Percentiles rank a stretch among this genome's conserved stretches.
Evolutionary conservation across 1,140 invertebrate genomes (phyloP).

Genomic region (Gyrodactylus bullatarudis): DNA sequence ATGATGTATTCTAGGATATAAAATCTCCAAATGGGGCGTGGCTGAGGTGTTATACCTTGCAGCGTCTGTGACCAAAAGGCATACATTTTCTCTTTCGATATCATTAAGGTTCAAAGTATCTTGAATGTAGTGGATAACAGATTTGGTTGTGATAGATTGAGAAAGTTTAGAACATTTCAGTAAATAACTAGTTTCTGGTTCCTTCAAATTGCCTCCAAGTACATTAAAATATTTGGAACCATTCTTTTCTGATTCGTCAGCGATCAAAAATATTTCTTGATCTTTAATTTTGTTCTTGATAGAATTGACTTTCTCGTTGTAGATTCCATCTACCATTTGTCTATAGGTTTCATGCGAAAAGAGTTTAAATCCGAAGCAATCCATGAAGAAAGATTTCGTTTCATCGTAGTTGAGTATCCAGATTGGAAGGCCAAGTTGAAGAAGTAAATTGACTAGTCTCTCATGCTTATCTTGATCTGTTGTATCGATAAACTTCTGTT

Average conservation of each 20-base stretch:
- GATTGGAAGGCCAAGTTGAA: too few relatives aligned
- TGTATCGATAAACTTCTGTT: too few relatives aligned
- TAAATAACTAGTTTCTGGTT: background rate
- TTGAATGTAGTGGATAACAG: background rate
- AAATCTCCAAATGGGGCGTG: background rate
- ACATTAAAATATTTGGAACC: background rate
- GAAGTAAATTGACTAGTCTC: too few relatives aligned
- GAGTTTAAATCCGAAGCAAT: background rate
- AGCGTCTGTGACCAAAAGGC: background rate
- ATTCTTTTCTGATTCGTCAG: background rate
- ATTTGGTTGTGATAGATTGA: background rate
- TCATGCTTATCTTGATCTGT: too few relatives aligned
- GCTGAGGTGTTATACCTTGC: conserved; percentile 2
- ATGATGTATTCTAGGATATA: background rate
- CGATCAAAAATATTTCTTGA: background rate
- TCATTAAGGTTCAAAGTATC: too few relatives aligned
- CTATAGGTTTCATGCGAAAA: background rate
- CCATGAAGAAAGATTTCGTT: background rate
- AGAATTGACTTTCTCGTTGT: background rate
- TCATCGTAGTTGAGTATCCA: background rate
- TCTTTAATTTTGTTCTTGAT: background rate
- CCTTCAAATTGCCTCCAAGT: background rate
- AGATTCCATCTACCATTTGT: background rate
- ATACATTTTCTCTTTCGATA: background rate
- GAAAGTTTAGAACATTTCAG: background rate